Evolutionary conservation across 53 echinoderm and acorn worm genomes (phyloP), one percentile per base, ranked within the genome.

Genomic region (Echinarachnius parma): DNA sequence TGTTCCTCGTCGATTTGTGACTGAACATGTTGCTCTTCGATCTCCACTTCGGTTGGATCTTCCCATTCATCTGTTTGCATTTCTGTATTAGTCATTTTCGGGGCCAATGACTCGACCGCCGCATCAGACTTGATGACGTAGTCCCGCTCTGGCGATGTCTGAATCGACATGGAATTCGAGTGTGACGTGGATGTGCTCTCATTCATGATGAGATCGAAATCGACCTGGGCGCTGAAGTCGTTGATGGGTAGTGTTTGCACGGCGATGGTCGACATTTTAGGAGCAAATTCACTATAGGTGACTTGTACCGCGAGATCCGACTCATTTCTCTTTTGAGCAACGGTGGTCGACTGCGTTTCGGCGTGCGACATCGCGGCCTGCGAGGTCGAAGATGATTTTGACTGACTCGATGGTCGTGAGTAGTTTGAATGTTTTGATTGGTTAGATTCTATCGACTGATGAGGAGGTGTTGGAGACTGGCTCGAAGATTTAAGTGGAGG

Each of bases 171-270:
- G 15, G 74, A 56, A 10, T 55, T 19, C 19, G 53, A 42, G 3
- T 42, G 55, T 4, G 74, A 28, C 18, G 21, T 28, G 3, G 52
- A 16, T 26, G 56, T 26, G 14, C 56, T 72, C 39, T 72, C 74
- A 55, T 57, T 39, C 36, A 72, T 9, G 26, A 72, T 72, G 1
- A 16, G 56, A 39, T 72, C 74, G n/a, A 72, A 33, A 42, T 72
- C 74, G 39, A 72, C 74, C 24, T 72, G 74, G 8, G 74, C 34
- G 58, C 74, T 72, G 58, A 72, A 72, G n/a, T 72, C 74, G 15
- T 36, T 56, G 26, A 56, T 36, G 8, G 74, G 74, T 9, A 54
- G 42, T 22, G 74, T 72, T 21, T 72, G 74, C 15, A 72, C 74
- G 1, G 58, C 74, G 7, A 58, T 57, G 5, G 56, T 28, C 44